These are phyloP conservation scores for Agrypnus murinus DNA, from an alignment of 2,888 invertebrate species.

Conservation along the genomic window DNA sequence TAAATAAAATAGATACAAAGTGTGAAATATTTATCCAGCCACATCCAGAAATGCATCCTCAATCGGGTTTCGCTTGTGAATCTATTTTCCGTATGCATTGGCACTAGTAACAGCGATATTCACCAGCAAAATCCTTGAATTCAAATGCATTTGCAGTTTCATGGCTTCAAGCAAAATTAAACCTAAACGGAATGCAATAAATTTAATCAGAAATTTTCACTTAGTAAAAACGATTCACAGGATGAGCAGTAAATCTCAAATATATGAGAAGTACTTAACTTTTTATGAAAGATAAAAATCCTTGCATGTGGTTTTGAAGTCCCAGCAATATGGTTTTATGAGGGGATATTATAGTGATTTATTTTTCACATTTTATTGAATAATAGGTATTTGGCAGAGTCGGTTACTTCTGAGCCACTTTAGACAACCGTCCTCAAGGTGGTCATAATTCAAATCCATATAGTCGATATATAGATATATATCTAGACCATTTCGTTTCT, in stretches of 20 bases:
- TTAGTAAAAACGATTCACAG: background rate
- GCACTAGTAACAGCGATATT: background rate
- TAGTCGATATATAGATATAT: no score
- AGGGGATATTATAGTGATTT: conserved; percentile 64
- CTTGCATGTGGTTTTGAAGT: conserved; percentile 64
- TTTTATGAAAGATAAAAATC: conserved; percentile 61
- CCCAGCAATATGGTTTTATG: conserved; percentile 64
- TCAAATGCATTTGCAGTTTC: background rate
- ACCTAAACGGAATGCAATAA: background rate
- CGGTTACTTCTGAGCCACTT: conserved; percentile 59
- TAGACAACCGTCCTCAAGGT: conserved; percentile 57
- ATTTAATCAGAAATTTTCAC: conserved; percentile 8
- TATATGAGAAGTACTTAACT: conserved; percentile 34
- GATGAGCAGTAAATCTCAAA: conserved; percentile 25
- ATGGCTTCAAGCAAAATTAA: conserved; percentile 19
- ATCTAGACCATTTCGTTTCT: conserved; percentile 17
- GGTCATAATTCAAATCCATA: conserved; percentile 54
- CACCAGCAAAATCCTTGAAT: background rate
- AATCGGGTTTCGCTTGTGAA: conserved; percentile 1
- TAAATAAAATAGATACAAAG: conserved; percentile 20
- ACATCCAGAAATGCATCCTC: conserved; percentile 14
- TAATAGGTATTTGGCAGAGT: conserved; percentile 61
- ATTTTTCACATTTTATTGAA: conserved; percentile 64
- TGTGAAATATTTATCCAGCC: conserved; percentile 7
- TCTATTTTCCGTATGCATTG: conserved; percentile 2